Conservation (phyloP, 2,113 vertebrate species). For the Synodontis membranacea region DNA sequence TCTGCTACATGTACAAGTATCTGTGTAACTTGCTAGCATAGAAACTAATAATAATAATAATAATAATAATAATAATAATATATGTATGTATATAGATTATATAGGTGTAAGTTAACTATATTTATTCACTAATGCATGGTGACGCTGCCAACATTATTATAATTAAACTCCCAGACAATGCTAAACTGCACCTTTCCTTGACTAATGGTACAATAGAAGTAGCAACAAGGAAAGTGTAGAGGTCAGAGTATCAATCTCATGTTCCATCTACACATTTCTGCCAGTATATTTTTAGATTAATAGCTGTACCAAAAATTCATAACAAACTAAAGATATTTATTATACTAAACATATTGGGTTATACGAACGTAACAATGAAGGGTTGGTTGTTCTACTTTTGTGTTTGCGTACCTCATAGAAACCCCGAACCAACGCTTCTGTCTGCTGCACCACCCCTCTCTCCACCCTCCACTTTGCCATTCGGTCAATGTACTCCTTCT, state of each 20-base stretch:
- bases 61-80: not conserved
- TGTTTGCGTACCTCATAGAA: conserved; percentile 90
- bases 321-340: not conserved
- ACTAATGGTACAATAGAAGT: not conserved
- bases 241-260: not conserved
- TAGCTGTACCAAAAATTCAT: not conserved
- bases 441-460: conserved; percentile 91
- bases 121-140: too few relatives aligned
- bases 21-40: not conserved
- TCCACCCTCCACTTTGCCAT: conserved; percentile 98
- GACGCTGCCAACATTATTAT: not conserved
- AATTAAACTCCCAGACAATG: not conserved
- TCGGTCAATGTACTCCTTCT: conserved; percentile 97
- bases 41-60: not conserved
- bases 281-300: not conserved
- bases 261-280: not conserved
- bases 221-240: not conserved
- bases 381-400: not conserved
- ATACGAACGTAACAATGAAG: not conserved
- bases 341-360: not conserved
- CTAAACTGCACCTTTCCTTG: not conserved
- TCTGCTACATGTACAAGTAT: not conserved
- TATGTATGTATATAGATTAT: not conserved
- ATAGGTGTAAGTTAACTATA: not conserved
- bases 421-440: conserved; percentile 89